A percentile compares a stretch with the other conserved stretches of the same genome.
Evolutionary conservation across 92 coral and sea anemone species (phyloP).

Genomic region (Palythoa grandis): DNA sequence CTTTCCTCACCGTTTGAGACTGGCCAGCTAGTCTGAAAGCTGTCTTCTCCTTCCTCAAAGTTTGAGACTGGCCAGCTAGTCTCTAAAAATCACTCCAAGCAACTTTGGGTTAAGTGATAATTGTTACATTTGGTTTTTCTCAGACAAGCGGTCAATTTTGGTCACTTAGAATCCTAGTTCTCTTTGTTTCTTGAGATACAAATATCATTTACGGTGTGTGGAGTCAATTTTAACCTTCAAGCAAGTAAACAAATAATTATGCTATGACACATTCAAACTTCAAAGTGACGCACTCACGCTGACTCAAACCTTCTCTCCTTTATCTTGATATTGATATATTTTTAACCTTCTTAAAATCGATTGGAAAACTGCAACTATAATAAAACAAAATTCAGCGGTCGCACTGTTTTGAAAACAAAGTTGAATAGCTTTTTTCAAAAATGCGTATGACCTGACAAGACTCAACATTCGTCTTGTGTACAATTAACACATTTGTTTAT

Average conservation of each 20-base stretch:
- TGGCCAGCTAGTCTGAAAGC: background rate
- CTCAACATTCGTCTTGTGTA: background rate
- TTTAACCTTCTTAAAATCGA: background rate
- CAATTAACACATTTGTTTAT: constrained; percentile 25
- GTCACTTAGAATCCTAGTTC: constrained; percentile 16
- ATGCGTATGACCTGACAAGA: background rate
- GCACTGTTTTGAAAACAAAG: background rate
- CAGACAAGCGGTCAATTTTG: constrained; percentile 9
- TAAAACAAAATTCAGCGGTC: background rate
- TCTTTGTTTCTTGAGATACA: background rate
- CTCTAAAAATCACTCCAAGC: constrained; percentile 11
- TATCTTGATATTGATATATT: background rate
- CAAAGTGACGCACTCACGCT: background rate
- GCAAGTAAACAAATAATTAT: background rate
- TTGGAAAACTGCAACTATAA: background rate
- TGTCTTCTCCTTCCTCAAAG: background rate
- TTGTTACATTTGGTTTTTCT: background rate
- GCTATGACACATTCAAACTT: background rate
- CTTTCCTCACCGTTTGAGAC: background rate
- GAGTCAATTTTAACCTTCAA: background rate
- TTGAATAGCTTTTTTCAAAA: constrained; percentile 1
- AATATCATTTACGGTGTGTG: background rate
- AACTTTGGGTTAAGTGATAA: background rate
- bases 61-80: background rate
- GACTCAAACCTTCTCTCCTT: background rate